Conservation (phyloP, 2,888 invertebrate species). For the Drosophila leonis region DNA sequence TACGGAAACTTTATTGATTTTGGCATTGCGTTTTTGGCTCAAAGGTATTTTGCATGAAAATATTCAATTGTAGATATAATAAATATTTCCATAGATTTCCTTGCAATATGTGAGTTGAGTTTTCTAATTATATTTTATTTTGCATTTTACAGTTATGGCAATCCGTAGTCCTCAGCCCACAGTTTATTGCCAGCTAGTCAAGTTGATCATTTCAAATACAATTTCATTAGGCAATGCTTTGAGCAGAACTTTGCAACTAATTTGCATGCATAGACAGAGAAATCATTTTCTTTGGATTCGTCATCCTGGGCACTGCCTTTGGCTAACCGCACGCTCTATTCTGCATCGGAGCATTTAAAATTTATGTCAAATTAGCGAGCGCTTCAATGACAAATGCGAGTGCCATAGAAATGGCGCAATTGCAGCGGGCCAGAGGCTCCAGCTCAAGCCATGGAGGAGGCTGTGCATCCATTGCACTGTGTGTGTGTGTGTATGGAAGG, state of each 20-base stretch:
- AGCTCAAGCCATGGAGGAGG: conserved; percentile 11
- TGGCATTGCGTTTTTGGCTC: conserved; percentile 16
- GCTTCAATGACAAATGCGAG: conserved; percentile 73
- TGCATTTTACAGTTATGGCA: neutral
- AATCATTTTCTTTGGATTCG: conserved; percentile 1
- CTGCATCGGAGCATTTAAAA: conserved; percentile 61
- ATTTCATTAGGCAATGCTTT: conserved; percentile 1
- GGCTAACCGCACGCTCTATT: conserved; percentile 33
- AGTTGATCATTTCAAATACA: neutral
- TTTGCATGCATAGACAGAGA: conserved; percentile 17
- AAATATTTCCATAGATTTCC: conserved; percentile 12
- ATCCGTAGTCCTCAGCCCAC: neutral
- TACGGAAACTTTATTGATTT: conserved; percentile 55
- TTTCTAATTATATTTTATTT: neutral
- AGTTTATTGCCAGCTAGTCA: neutral
- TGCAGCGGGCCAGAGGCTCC: conserved; percentile 19
- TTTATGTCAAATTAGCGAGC: conserved; percentile 71
- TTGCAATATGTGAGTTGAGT: neutral
- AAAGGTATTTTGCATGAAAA: conserved; percentile 10
- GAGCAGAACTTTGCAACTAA: conserved; percentile 6
- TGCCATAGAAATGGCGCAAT: conserved; percentile 33
- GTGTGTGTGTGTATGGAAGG: conserved; percentile 11
- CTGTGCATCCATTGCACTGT: conserved; percentile 35
- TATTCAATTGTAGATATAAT: conserved; percentile 9
- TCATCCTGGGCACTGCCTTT: conserved; percentile 23